Conservation (phyloP, 1,140 invertebrate species). For the Drosophila bifasciata region DNA sequence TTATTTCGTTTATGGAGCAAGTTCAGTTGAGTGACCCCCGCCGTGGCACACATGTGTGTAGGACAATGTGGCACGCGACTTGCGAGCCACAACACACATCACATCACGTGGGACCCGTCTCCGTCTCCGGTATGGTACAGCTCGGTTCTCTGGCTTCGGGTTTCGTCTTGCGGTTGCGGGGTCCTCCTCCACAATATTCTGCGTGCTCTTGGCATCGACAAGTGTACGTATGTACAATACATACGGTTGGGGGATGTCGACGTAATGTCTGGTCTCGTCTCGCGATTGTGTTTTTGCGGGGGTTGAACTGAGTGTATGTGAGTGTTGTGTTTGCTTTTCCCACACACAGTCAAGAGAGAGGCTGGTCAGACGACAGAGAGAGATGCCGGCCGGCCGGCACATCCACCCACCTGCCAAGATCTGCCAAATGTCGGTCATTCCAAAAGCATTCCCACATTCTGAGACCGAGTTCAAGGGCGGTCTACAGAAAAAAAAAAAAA, state of each 20-base stretch:
- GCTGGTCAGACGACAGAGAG: background rate
- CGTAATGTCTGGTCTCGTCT: conserved; percentile 65
- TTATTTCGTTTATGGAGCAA: conserved; percentile 66
- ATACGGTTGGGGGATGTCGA: conserved; percentile 53
- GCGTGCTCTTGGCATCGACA: conserved; percentile 71
- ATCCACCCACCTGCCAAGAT: conserved; percentile 61
- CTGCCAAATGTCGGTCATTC: conserved; percentile 72
- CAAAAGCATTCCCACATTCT: conserved; percentile 15
- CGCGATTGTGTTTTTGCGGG: conserved; percentile 50
- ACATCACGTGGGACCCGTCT: conserved; percentile 53
- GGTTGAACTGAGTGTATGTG: too few relatives aligned
- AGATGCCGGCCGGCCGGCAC: conserved; percentile 12
- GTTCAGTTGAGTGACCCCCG: conserved; percentile 66
- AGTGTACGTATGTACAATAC: conserved; percentile 51
- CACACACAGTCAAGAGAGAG: conserved; percentile 30
- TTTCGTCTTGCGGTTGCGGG: too few relatives aligned
- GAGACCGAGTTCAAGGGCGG: conserved; percentile 66
- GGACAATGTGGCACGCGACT: conserved; percentile 74
- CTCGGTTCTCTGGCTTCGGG: too few relatives aligned
- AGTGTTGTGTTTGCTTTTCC: conserved; percentile 45
- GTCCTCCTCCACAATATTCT: conserved; percentile 56
- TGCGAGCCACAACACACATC: conserved; percentile 10
- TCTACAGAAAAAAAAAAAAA: background rate
- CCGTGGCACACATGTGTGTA: conserved; percentile 54
- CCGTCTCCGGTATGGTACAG: conserved; percentile 20